Conservation (phyloP, 2,113 vertebrate species). For the Eolophus roseicapilla region DNA sequence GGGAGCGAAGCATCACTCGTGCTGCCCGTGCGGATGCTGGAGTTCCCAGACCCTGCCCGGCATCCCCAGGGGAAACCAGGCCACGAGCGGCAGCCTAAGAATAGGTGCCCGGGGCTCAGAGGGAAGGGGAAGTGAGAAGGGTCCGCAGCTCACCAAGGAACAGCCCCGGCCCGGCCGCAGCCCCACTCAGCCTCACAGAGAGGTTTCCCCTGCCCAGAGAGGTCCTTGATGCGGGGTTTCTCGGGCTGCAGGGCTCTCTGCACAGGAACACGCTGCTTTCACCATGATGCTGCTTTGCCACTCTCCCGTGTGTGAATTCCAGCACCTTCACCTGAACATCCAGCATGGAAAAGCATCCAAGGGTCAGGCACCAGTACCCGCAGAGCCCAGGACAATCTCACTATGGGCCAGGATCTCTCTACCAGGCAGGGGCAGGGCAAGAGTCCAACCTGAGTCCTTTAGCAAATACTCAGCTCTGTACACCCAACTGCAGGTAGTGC, state of each 20-base stretch:
- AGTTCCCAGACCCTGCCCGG: conserved; percentile 55
- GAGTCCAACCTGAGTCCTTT: background rate
- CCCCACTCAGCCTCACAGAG: rapidly evolving
- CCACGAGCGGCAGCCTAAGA: background rate
- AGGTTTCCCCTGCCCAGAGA: background rate
- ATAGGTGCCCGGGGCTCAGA: conserved; percentile 37
- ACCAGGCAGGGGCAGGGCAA: background rate
- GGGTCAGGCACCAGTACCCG: rapidly evolving
- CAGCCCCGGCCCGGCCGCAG: background rate
- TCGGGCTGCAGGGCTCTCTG: background rate
- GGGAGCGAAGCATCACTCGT: background rate
- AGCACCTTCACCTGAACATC: rapidly evolving
- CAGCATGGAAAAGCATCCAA: rapidly evolving
- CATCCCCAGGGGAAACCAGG: conserved; percentile 40
- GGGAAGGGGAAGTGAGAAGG: conserved; percentile 52
- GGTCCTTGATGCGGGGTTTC: background rate
- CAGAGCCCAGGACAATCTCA: background rate
- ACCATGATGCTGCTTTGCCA: background rate
- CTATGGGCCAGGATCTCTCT: rapidly evolving
- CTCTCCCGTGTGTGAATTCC: rapidly evolving
- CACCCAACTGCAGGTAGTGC: background rate
- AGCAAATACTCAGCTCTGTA: rapidly evolving
- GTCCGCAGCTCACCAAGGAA: conserved; percentile 24
- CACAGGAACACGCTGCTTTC: background rate
- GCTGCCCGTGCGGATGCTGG: background rate